Percentiles rank a stretch among this genome's conserved stretches.
Evolutionary conservation across 2,888 invertebrate species (phyloP).

Genomic region (Cataglyphis albicans): DNA sequence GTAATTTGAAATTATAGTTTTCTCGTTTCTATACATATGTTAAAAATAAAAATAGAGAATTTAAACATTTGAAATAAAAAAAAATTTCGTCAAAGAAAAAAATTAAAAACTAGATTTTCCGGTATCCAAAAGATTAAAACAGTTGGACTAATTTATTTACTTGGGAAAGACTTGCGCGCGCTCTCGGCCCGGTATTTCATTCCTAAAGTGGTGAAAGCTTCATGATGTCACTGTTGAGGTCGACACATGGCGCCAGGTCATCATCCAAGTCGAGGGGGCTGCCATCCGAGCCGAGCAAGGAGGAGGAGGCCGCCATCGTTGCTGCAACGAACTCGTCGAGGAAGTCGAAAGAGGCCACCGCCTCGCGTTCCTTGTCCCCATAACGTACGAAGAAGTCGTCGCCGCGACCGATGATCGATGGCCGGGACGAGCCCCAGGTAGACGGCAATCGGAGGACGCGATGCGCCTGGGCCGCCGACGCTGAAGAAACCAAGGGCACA

Average conservation of each 20-base stretch:
- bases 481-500: constrained; percentile 81
- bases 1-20: background rate
- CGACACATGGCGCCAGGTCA: constrained; percentile 65
- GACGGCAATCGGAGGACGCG: constrained; percentile 84
- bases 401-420: constrained; percentile 92
- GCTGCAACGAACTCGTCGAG: constrained; percentile 88
- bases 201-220: constrained; percentile 80
- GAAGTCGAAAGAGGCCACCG: constrained; percentile 93
- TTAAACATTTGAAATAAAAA: background rate
- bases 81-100: background rate
- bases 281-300: constrained; percentile 66
- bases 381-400: constrained; percentile 92
- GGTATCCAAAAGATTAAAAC: background rate
- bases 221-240: constrained; percentile 76
- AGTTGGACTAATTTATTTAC: background rate
- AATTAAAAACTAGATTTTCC: background rate
- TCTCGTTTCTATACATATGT: background rate
- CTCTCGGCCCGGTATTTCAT: background rate
- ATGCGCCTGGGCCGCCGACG: constrained; percentile 85
- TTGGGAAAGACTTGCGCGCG: constrained; percentile 13
- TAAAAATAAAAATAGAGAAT: background rate
- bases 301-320: constrained; percentile 31
- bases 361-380: constrained; percentile 92
- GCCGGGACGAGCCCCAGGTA: constrained; percentile 87
- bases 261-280: constrained; percentile 73